A percentile compares a stretch with the other conserved stretches of the same genome.
phyloP scores from a whole-genome alignment of 2,888 invertebrate genomes.

The Andricus curvator region DNA sequence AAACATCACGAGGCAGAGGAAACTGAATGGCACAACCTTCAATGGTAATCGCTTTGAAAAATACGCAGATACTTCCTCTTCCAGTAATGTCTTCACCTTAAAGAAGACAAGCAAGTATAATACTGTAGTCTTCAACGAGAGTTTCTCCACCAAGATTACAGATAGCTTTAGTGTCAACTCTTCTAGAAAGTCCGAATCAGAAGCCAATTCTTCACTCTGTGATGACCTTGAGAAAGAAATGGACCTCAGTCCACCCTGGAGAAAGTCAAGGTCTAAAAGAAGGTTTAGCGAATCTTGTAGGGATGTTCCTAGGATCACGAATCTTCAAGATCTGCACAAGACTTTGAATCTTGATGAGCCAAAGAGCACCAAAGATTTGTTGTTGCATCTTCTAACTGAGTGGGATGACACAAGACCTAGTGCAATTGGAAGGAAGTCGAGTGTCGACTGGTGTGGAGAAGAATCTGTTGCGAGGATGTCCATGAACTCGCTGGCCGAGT shows the following conservation, averaged over 20 bases:
- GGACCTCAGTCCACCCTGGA: conserved; percentile 74
- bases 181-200: background rate
- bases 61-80: conserved; percentile 25
- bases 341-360: conserved; percentile 73
- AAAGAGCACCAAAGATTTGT: conserved; percentile 85
- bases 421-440: conserved; percentile 82
- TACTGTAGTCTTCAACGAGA: conserved; percentile 18
- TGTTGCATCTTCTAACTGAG: conserved; percentile 87
- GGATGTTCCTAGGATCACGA: conserved; percentile 74
- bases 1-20: conserved; percentile 67
- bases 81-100: conserved; percentile 41
- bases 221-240: conserved; percentile 56
- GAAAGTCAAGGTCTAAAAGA: conserved; percentile 67
- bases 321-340: conserved; percentile 70
- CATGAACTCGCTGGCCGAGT: conserved; percentile 89
- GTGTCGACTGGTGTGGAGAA: conserved; percentile 87
- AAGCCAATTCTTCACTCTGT: background rate
- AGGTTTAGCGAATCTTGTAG: conserved; percentile 74
- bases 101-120: conserved; percentile 50
- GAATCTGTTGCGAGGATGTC: conserved; percentile 88
- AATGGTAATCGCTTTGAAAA: conserved; percentile 67
- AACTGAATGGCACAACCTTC: conserved; percentile 73
- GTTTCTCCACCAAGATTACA: conserved; percentile 10
- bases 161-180: background rate
- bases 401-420: conserved; percentile 83